Base-by-base conservation (phyloP, 2,888 invertebrate genomes). In the Drosophila melanocephala region DNA sequence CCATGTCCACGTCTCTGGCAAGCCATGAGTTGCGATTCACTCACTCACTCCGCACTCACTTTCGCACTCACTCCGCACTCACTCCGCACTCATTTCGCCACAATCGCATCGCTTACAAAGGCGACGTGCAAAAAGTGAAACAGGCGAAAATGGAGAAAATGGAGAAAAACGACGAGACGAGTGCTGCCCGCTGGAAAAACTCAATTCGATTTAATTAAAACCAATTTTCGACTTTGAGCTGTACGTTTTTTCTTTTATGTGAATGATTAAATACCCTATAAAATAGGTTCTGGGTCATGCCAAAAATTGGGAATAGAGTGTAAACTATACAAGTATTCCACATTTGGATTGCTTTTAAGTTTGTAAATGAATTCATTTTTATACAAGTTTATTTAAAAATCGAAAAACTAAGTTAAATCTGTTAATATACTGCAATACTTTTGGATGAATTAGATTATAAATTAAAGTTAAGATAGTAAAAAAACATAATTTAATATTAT, bases 141-240 rank as follows among this genome's bases (percentile, higher is more conserved):
- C 72, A 69, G 71, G 53, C 66, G 64, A 72, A 72, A 67, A 80
- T 52, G 55, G 51, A 62, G 66, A 73, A 72, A 67, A 80, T 50
- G 51, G 51, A 62, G 69, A 69, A 52, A 64, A n/a, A 42, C 42
- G 65, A 28, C n/a, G 60, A 55, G 44, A 52, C 30, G 57, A 42
- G 52, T 42, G 50, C 57, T 72, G 72, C 52, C 64, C 53, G 62
- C 28, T 74, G 61, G 51, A 76, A 81, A 83, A 86, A 77, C 81
- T 79, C 85, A 87, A 89, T 91, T 89, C 90, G 91, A 91, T 88
- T 91, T 88, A 88, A 88, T 91, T 91, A 88, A 91, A 88, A 91
- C 86, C 88, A 91, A 89, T 90, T 88, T 91, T 89, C 81, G 77
- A 81, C 77, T 91, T 79, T 81, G 69, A 75, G 76, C 68, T 72